These are phyloP conservation scores for Eurytoma adleriae DNA, from an alignment of 2,888 invertebrate genomes.

Conservation along the genomic window DNA sequence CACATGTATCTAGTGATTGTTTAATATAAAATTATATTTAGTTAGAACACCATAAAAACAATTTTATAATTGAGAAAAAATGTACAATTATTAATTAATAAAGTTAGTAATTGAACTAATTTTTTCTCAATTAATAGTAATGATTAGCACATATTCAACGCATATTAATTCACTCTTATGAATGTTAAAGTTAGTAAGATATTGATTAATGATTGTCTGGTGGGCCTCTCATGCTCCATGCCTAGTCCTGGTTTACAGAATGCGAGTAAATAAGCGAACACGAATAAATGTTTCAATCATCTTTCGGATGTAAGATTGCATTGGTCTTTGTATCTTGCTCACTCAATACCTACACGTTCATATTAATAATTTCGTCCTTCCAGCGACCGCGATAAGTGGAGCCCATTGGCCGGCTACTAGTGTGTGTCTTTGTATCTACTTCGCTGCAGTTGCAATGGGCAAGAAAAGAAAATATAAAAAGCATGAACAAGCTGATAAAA, in stretches of 20 bases:
- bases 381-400: constrained; percentile 64
- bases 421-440: constrained; percentile 62
- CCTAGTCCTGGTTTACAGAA: constrained; percentile 40
- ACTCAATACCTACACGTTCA: constrained; percentile 63
- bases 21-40: too few species aligned
- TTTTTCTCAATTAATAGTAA: too few species aligned
- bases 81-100: too few species aligned
- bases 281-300: constrained; percentile 3
- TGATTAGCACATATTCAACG: background rate
- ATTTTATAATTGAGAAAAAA: too few species aligned
- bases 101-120: too few species aligned
- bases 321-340: constrained; percentile 11
- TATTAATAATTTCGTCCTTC: constrained; percentile 65
- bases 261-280: constrained; percentile 10
- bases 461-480: constrained; percentile 48
- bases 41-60: too few species aligned
- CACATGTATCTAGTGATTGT: too few species aligned
- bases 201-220: constrained; percentile 38
- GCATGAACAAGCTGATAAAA: constrained; percentile 22
- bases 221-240: constrained; percentile 51
- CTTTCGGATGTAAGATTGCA: constrained; percentile 5
- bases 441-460: constrained; percentile 43
- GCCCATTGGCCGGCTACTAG: constrained; percentile 63
- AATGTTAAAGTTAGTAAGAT: constrained; percentile 32
- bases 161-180: constrained; percentile 47